phyloP scores from a whole-genome alignment of 1,140 invertebrate species.

The Cotesia glomerata region DNA sequence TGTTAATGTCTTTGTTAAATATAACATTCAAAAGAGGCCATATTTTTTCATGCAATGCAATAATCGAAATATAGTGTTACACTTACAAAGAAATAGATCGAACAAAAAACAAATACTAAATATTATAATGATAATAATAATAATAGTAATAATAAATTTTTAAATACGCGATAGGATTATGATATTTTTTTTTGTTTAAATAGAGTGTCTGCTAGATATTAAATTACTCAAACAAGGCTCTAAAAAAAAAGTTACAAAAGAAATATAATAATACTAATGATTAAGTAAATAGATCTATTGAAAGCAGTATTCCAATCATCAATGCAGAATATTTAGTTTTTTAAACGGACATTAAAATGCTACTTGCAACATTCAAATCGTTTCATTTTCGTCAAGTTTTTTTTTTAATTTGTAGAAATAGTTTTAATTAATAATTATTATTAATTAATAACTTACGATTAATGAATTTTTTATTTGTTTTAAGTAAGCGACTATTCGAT shows the following conservation, averaged over 20 bases:
- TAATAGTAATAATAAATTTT: not conserved
- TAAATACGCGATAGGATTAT: not conserved
- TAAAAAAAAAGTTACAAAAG: slow-evolving; percentile 3
- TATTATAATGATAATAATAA: not conserved
- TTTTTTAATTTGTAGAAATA: not conserved
- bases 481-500: not conserved
- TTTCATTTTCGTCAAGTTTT: slow-evolving; percentile 6
- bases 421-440: not conserved
- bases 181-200: not conserved
- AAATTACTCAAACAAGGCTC: not conserved
- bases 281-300: slow-evolving; percentile 40
- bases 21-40: slow-evolving; percentile 62
- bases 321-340: slow-evolving; percentile 64
- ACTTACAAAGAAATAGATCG: slow-evolving; percentile 17
- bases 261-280: slow-evolving; percentile 2
- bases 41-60: slow-evolving; percentile 65
- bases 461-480: not conserved
- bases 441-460: too few relatives aligned
- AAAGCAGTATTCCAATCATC: slow-evolving; percentile 63
- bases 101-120: slow-evolving; percentile 23
- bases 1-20: slow-evolving; percentile 59
- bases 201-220: not conserved
- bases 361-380: slow-evolving; percentile 44
- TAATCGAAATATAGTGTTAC: slow-evolving; percentile 43
- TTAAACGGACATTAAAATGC: slow-evolving; percentile 54